These are phyloP conservation scores for Dicyrtoma fusca DNA, from an alignment of 2,888 invertebrate species.

Conservation along the genomic window DNA sequence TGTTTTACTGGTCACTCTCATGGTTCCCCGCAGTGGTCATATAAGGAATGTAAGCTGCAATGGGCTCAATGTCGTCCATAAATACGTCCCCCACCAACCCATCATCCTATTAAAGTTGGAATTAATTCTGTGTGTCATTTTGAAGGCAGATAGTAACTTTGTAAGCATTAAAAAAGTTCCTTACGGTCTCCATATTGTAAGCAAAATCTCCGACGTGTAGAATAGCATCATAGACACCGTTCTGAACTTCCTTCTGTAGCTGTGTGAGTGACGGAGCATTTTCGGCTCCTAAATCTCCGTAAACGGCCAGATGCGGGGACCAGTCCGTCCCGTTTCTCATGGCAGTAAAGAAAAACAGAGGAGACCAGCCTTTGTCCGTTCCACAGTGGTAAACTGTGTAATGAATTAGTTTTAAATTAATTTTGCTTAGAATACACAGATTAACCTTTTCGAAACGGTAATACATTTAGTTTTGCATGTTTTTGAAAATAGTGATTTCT, in stretches of 20 bases:
- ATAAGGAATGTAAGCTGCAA: slow-evolving; percentile 89
- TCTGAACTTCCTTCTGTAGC: slow-evolving; percentile 81
- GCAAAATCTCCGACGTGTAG: slow-evolving; percentile 95
- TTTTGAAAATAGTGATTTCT: no score
- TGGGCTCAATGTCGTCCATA: slow-evolving; percentile 86
- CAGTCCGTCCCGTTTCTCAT: slow-evolving; percentile 70
- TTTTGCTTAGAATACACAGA: background rate
- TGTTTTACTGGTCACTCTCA: slow-evolving; percentile 34
- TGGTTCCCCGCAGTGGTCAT: slow-evolving; percentile 94
- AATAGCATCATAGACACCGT: slow-evolving; percentile 79
- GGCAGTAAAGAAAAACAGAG: slow-evolving; percentile 75
- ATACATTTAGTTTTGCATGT: no score
- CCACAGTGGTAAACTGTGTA: slow-evolving; percentile 80
- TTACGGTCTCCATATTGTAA: slow-evolving; percentile 82
- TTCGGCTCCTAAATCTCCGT: slow-evolving; percentile 91
- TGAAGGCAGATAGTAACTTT: no score
- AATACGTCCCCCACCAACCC: slow-evolving; percentile 86
- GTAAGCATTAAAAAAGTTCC: no score
- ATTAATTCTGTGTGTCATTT: background rate
- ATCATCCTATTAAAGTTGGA: slow-evolving; percentile 64
- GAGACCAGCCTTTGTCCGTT: slow-evolving; percentile 79
- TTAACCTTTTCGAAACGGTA: no score
- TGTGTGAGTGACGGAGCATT: slow-evolving; percentile 85
- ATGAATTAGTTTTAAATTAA: background rate
- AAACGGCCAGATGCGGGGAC: slow-evolving; percentile 81